Evolutionary conservation across 2,797 vertebrate species (phyloP), one percentile per base, ranked within the genome.

Genomic region (Falco concolor): DNA sequence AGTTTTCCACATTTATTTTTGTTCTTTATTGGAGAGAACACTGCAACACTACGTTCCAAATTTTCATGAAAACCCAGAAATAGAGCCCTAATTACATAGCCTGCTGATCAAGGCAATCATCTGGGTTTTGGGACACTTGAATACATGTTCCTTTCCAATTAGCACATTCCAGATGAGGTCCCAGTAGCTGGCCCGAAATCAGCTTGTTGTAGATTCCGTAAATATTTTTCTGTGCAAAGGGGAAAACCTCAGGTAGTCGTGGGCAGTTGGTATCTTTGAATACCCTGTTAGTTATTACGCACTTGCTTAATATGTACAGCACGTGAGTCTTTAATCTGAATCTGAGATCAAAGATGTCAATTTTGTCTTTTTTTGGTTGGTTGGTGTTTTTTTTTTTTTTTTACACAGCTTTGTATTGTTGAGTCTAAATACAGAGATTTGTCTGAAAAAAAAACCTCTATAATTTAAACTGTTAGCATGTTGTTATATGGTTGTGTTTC

Each of bases 161-260:
- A 95, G 28, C 56, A 67, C 86, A 89, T 95, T 93, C 83, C 88
- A 97, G 95, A 96, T 96, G 92, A 96, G 93, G 74, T 96, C 90
- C 78, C 92, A 77, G 63, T 84, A 84, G 84, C 90, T 93, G 90
- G 77, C 80, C 81, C 63, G 52, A 91, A 93, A 87, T 84, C 84
- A 82, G 67, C 21, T 87, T 89, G 23, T 88, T 59, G 36, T 14
- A 60, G 70, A 64, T 73, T 80, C 17, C n/a, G 54, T 87, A 95
- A 94, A 95, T 79, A 89, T 84, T 90, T 87, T 84, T 87, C 88
- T 90, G 25, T 67, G 64, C 44, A 67, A 88, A 84, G n/a, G 34
- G 67, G 36, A 87, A 84, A 90, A 73, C 28, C 56, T 90, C 23
- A 73, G 70, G 57, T 65, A 81, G 32, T 53, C 25, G 21, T n/a